Percentiles rank a stretch among this genome's conserved stretches.
Evolutionary conservation across 2,888 invertebrate species (phyloP).

Genomic region (Sinodicranocentrus sp.): DNA sequence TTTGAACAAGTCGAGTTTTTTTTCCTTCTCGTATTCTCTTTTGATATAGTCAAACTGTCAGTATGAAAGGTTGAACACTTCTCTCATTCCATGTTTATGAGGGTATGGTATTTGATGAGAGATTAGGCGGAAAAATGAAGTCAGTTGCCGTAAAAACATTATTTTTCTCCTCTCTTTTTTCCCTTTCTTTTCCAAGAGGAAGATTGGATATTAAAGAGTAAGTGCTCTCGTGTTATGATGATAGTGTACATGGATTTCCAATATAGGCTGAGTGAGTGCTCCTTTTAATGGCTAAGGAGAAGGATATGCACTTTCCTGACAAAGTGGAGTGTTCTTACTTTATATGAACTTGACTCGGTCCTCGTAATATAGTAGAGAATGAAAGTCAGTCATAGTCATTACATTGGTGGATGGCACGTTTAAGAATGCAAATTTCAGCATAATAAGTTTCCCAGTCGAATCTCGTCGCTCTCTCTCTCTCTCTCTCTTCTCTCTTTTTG

Average conservation of each 20-base stretch:
- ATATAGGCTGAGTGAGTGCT: not conserved
- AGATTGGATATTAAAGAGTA: slow-evolving; percentile 2
- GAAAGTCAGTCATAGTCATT: not conserved
- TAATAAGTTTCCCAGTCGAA: slow-evolving; percentile 12
- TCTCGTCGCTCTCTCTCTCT: not conserved
- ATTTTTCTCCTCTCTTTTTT: slow-evolving; percentile 28
- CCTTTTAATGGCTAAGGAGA: not conserved
- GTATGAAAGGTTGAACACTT: slow-evolving; percentile 52
- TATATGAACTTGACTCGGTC: too few species aligned
- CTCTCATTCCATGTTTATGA: slow-evolving; percentile 40
- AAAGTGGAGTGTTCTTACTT: too few species aligned
- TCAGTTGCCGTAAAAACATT: slow-evolving; percentile 40
- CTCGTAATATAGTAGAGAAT: not conserved
- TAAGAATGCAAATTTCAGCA: slow-evolving; percentile 32
- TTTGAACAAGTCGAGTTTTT: slow-evolving; percentile 28
- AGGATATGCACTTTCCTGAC: not conserved
- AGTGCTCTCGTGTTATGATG: slow-evolving; percentile 4
- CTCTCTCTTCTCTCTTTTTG: too few species aligned
- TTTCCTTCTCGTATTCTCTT: slow-evolving; percentile 19
- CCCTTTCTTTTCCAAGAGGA: slow-evolving; percentile 17
- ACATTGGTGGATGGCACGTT: not conserved
- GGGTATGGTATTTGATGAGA: slow-evolving; percentile 54
- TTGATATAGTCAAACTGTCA: slow-evolving; percentile 52
- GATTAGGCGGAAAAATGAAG: slow-evolving; percentile 63
- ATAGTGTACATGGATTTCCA: not conserved